Base-by-base conservation (phyloP, 2,888 invertebrate species). In the Drosophila fulvimacula region DNA sequence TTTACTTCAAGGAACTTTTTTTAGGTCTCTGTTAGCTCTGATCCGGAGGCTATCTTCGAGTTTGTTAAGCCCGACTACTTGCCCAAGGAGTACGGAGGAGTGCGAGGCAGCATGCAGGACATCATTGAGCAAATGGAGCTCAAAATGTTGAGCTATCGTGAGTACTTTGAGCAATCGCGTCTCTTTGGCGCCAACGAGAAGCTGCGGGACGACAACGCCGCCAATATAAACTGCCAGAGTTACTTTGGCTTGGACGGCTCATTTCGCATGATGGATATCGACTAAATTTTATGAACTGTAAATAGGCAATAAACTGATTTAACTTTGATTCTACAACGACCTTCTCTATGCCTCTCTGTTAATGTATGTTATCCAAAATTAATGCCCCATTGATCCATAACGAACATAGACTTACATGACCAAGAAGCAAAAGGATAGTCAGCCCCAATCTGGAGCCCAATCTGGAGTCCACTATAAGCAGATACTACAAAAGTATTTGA, bases 1-100 rank as follows among this genome's bases (percentile, higher is more conserved):
- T 13, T 10, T 4, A 21, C 15, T 13, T 38, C 4, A 32, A 44
- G 9, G 1, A 3, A 1, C 2, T 11, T 91, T 36, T 46, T 91
- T 30, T 84, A 95, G 95, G 85, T 95, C 48, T 93, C 93, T 79
- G 93, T 95, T 21, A 94, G 94, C 78, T 94, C 94, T 41, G 83
- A 93, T 77, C 93, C 93, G 46, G 94, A 95, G 5, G 94, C 94
- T 15, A 91, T 96, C 70, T 94, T 94, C 79, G 92, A 95, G 73
- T 85, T 93, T 66, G 92, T 95, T n/a, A 94, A 95, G 0, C 93
- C 93, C 75, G 93, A 94, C 5, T 92, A 94, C 48, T 90, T 96
- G 48, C 95, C 95, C 0, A 91, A 88, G 10, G 95, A 96, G 86
- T 95, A 95, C 82, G 95, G 95, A 13, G 96, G 96, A 30, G 93